These are phyloP conservation scores for Lutjanus campechanus DNA, from an alignment of 2,797 vertebrate genomes.

Conservation along the genomic window DNA sequence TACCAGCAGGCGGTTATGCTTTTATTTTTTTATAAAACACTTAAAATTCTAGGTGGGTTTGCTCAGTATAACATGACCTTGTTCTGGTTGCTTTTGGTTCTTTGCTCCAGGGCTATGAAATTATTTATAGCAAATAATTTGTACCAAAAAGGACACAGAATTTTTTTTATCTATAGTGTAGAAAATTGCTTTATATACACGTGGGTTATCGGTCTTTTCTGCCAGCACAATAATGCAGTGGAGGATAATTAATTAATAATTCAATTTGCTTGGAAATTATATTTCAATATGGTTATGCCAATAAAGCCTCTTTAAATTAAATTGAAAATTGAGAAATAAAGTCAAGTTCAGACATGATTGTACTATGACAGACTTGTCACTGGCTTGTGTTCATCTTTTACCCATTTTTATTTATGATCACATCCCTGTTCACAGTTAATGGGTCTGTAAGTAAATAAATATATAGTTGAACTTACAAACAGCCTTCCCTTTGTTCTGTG, in stretches of 20 bases:
- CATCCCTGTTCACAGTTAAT: constrained; percentile 11
- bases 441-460: constrained; percentile 14
- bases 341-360: neutral
- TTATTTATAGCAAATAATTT: constrained; percentile 26
- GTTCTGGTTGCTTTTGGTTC: constrained; percentile 22
- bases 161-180: neutral
- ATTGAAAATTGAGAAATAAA: neutral
- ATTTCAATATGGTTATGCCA: no score
- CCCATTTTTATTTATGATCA: constrained; percentile 5
- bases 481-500: neutral
- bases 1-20: constrained; percentile 25
- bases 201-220: constrained; percentile 1
- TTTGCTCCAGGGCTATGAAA: constrained; percentile 5
- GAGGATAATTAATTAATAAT: constrained; percentile 14
- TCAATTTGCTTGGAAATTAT: neutral
- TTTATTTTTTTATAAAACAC: constrained; percentile 25
- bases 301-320: no score
- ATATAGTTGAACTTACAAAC: neutral
- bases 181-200: neutral
- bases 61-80: constrained; percentile 23
- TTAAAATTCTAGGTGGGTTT: constrained; percentile 19
- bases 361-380: neutral
- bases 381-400: neutral
- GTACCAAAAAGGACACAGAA: neutral
- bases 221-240: neutral